A percentile compares a stretch with the other conserved stretches of the same genome.
Evolutionary conservation across 92 coral and sea anemone genomes (phyloP).

Genomic region (Pocillopora meandrina): DNA sequence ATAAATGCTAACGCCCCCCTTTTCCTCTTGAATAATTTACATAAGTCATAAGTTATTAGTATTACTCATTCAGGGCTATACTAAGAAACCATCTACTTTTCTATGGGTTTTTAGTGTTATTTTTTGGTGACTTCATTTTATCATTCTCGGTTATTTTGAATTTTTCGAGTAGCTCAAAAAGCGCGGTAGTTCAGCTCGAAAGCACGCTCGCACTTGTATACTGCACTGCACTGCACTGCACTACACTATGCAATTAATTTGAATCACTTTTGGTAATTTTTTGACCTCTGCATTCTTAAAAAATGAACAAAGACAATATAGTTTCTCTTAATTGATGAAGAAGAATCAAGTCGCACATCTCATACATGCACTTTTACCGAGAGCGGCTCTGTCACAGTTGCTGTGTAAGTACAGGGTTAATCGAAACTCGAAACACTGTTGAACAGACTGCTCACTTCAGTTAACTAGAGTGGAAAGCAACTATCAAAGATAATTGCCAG

Average conservation of each 20-base stretch:
- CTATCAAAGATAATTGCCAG: no score
- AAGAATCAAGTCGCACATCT: neutral
- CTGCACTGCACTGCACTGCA: neutral
- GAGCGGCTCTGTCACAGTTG: no score
- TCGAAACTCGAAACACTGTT: no score
- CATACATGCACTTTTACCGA: neutral
- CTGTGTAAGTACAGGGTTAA: no score
- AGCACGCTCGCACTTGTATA: neutral
- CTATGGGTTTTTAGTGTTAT: no score
- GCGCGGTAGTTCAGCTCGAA: neutral
- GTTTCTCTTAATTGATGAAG: neutral
- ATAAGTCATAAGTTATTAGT: neutral
- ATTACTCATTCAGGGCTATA: neutral
- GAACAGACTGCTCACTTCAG: no score
- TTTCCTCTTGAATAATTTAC: neutral
- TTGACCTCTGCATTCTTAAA: neutral
- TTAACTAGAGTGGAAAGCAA: no score
- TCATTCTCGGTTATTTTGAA: neutral
- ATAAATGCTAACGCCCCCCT: neutral
- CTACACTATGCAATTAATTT: neutral
- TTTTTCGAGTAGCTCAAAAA: neutral
- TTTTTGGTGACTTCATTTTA: no score
- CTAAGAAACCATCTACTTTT: no score
- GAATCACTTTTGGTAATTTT: neutral
- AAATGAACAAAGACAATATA: conserved; percentile 1